Evolutionary conservation across 1,140 invertebrate species (phyloP), one percentile per base, ranked within the genome.

Genomic region (Episyrphus balteatus): DNA sequence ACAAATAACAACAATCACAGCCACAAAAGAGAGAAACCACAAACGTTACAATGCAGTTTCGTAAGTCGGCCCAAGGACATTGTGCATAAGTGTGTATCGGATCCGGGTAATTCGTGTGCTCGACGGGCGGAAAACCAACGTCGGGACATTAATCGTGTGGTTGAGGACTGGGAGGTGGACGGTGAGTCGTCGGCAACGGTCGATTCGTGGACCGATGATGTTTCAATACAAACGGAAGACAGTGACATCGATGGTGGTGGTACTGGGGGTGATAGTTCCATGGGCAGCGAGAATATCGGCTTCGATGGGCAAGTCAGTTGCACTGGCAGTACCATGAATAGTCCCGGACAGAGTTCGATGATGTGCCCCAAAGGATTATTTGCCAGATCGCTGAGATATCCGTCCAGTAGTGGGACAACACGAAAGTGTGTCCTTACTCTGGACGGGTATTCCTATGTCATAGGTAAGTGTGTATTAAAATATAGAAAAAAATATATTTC

Each of bases 371-470:
- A 56, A 45, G 42, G 52, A 36, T 15, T 56, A 37, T 42, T 49
- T 33, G 44, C 49, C 15, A 48, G 55, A 5, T 48, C 46, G 50
- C 40, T 55, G 48, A 51, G 58, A 46, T 58, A 61, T 51, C 53
- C 64, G 45, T 61, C 62, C 50, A 53, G 58, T 50, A 71, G 70
- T 33, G 67, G 72, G 46, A 75, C 75, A 43, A 72, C 78, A 11
- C 75, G 80, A 55, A 84, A 83, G 70, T 86, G 84, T 67, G 80
- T 86, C 26, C 75, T 86, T 42, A 86, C 81, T 19, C 72, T 86
- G 43, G 83, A 86, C 60, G 84, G 83, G 56, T 86, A 86, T 70
- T 84, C 80, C 49, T 86, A 86, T 66, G 82, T 86, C 55, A 86
- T 86, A 73, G 83, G 84, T 86, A 72, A 82, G 80, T 59, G 21